A percentile compares a stretch with the other conserved stretches of the same genome.
Conservation (phyloP, 2,113 vertebrate species). For the Thalassarche chlororhynchos region DNA sequence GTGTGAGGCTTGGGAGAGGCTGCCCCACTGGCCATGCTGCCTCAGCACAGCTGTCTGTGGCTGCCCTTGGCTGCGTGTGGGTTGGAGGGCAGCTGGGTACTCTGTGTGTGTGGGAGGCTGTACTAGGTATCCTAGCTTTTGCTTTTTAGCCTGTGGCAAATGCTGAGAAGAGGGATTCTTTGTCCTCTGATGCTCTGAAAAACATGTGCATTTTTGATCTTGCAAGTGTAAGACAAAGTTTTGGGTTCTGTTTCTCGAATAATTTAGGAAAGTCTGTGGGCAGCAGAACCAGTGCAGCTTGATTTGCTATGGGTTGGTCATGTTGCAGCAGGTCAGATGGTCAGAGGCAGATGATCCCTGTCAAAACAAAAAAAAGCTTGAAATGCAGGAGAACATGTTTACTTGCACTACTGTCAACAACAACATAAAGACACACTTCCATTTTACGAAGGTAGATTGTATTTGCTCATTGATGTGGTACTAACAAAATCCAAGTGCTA, state of each 20-base stretch:
- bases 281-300: neutral
- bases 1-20: neutral
- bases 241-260: neutral
- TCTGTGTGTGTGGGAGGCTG: accelerated
- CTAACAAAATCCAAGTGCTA: neutral
- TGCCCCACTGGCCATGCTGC: accelerated
- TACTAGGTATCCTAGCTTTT: neutral
- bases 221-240: neutral
- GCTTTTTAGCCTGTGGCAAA: neutral
- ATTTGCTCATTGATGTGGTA: neutral
- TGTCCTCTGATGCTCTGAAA: neutral
- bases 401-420: neutral
- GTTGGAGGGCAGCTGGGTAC: neutral
- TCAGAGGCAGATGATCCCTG: neutral
- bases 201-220: too few species aligned
- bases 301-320: neutral
- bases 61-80: too few species aligned
- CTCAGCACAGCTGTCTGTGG: too few species aligned
- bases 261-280: neutral
- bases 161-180: neutral
- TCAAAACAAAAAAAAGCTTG: neutral
- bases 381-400: neutral
- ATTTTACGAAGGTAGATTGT: neutral
- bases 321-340: neutral
- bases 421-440: neutral